These are phyloP conservation scores for Polymixis flavicincta DNA, from an alignment of 2,888 invertebrate genomes.

Conservation along the genomic window DNA sequence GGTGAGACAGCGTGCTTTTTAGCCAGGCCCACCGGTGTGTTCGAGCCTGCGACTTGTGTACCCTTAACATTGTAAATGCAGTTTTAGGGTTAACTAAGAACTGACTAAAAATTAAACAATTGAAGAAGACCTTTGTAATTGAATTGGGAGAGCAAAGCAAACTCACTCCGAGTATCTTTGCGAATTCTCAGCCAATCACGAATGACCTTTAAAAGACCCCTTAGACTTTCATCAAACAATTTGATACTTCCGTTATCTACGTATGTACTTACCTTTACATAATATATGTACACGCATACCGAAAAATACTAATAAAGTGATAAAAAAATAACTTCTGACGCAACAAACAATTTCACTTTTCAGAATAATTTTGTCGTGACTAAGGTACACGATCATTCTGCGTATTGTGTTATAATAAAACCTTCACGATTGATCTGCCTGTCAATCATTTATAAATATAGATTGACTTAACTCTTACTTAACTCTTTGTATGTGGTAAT, in stretches of 20 bases:
- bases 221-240: constrained; percentile 47
- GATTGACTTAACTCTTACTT: constrained; percentile 31
- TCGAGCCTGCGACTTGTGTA: too few relatives aligned
- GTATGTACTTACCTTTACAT: constrained; percentile 34
- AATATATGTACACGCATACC: constrained; percentile 35
- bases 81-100: not conserved
- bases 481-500: constrained; percentile 5
- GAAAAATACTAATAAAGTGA: constrained; percentile 24
- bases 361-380: constrained; percentile 60
- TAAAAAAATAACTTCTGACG: constrained; percentile 40
- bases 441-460: constrained; percentile 21
- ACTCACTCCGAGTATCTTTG: not conserved
- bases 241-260: constrained; percentile 36
- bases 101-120: too few relatives aligned
- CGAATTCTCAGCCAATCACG: constrained; percentile 10
- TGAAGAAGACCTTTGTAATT: not conserved
- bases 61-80: not conserved
- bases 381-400: constrained; percentile 40
- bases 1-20: too few relatives aligned
- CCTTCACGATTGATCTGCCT: constrained; percentile 22
- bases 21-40: too few relatives aligned
- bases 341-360: constrained; percentile 69
- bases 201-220: constrained; percentile 11
- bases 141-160: not conserved
- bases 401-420: constrained; percentile 32